phyloP scores from a whole-genome alignment of 2,888 invertebrate species.

The Drosophila mayaguana region DNA sequence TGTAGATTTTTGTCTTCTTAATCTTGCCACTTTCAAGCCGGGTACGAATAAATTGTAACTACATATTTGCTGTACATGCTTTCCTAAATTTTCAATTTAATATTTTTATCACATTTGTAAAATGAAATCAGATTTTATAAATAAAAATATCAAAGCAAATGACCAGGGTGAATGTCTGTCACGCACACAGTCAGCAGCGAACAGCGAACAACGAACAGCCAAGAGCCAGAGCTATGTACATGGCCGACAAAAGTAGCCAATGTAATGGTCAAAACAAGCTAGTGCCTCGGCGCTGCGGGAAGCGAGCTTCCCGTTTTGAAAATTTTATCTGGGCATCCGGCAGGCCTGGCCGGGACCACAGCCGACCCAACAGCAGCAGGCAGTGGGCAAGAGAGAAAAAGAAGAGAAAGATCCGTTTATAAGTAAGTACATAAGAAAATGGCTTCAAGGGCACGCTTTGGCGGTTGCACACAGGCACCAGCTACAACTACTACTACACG shows the following conservation, averaged over 20 bases:
- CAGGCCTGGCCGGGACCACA: constrained; percentile 52
- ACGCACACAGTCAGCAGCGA: constrained; percentile 18
- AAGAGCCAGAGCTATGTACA: constrained; percentile 20
- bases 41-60: not conserved
- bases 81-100: constrained; percentile 49
- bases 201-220: constrained; percentile 4
- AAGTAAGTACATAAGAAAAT: constrained; percentile 72
- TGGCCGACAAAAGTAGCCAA: constrained; percentile 70
- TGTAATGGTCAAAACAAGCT: constrained; percentile 71
- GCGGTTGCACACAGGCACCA: constrained; percentile 44
- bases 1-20: not conserved
- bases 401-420: constrained; percentile 65
- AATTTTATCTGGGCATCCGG: constrained; percentile 67
- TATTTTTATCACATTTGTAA: constrained; percentile 64
- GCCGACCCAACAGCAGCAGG: constrained; percentile 17
- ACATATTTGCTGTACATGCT: not conserved
- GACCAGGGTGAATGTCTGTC: constrained; percentile 47
- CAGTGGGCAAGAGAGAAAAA: not conserved
- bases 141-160: constrained; percentile 62
- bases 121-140: constrained; percentile 66
- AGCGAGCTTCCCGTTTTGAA: constrained; percentile 71
- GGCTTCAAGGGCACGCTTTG: constrained; percentile 74
- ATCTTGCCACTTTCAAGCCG: not conserved
- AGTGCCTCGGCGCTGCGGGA: constrained; percentile 56
- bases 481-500: constrained; percentile 21